phyloP scores from a whole-genome alignment of 2,797 vertebrate species.

The Agapornis canus region DNA sequence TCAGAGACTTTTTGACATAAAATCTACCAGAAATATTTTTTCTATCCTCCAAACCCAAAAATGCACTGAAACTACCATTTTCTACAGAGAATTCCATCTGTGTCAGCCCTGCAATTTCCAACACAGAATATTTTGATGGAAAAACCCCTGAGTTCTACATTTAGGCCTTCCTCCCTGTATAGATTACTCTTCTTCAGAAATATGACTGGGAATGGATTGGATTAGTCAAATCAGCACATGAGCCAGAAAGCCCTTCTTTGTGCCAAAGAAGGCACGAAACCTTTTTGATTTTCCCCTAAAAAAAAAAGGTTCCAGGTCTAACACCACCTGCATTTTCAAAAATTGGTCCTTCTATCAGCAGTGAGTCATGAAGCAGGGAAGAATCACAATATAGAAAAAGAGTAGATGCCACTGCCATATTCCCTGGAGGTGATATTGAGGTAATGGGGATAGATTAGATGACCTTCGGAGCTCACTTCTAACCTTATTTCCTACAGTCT shows the following conservation, averaged over 20 bases:
- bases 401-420: conserved; percentile 13
- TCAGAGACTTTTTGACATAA: not conserved
- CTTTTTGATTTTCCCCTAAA: not conserved
- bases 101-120: not conserved
- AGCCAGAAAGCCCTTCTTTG: not conserved
- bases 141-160: not conserved
- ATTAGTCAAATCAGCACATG: not conserved
- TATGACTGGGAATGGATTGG: not conserved
- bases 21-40: not conserved
- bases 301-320: not conserved
- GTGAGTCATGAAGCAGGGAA: not conserved
- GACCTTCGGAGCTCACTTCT: conserved; percentile 64
- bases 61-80: accelerated
- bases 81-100: not conserved
- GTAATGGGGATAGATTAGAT: conserved; percentile 69
- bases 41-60: not conserved
- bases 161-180: not conserved
- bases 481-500: conserved; percentile 68
- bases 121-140: not conserved
- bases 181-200: not conserved
- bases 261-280: not conserved
- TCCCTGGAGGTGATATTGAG: conserved; percentile 58
- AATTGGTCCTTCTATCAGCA: not conserved
- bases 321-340: not conserved
- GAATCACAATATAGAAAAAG: conserved; percentile 32